A percentile compares a stretch with the other conserved stretches of the same genome.
Conservation (phyloP, 2,888 invertebrate genomes). For the Embidobia sp. region DNA sequence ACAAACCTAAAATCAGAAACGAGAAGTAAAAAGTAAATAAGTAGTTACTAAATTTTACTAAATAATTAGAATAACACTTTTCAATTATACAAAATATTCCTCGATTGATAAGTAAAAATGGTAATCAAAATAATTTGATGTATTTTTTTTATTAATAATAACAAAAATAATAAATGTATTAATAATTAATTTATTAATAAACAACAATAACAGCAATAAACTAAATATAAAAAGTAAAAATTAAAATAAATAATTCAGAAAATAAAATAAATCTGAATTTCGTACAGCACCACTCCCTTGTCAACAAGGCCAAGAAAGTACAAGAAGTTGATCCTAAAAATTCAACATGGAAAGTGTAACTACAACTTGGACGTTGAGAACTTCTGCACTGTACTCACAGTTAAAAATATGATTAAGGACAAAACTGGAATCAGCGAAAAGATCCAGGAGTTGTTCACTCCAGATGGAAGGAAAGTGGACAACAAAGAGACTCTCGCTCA, state of each 20-base stretch:
- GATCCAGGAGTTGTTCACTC: not conserved
- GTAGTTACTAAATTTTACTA: too few relatives aligned
- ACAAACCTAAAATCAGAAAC: too few relatives aligned
- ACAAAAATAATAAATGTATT: too few relatives aligned
- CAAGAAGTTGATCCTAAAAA: constrained; percentile 7
- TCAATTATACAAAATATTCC: too few relatives aligned
- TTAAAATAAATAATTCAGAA: not conserved
- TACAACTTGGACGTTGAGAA: not conserved
- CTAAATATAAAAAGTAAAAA: too few relatives aligned
- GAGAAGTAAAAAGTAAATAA: too few relatives aligned
- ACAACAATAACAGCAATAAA: too few relatives aligned
- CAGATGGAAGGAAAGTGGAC: not conserved
- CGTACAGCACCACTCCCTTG: not conserved
- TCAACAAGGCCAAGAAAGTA: not conserved
- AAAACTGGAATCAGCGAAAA: not conserved
- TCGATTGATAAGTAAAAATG: too few relatives aligned
- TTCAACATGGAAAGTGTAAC: not conserved
- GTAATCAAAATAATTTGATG: too few relatives aligned
- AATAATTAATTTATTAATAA: too few relatives aligned
- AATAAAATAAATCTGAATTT: not conserved
- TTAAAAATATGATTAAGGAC: constrained; percentile 3
- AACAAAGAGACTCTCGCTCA: not conserved
- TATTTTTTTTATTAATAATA: too few relatives aligned
- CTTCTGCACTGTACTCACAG: not conserved
- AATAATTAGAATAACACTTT: too few relatives aligned